Conservation (phyloP, 2,113 vertebrate species). For the Panurus biarmicus region DNA sequence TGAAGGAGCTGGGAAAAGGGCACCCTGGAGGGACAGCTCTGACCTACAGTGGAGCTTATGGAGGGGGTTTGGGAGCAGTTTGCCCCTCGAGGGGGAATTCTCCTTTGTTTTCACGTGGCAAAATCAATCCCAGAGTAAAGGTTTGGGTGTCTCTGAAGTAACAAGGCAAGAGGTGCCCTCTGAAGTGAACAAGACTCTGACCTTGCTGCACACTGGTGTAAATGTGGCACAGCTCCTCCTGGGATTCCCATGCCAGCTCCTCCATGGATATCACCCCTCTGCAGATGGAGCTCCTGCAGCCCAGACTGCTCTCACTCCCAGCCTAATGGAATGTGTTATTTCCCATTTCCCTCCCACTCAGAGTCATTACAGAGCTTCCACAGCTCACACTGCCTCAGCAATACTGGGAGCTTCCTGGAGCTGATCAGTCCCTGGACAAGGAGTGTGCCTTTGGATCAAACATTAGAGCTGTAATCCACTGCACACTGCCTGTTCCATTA, state of each 20-base stretch:
- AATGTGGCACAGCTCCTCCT: not conserved
- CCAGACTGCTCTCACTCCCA: not conserved
- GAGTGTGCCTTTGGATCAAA: not conserved
- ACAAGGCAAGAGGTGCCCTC: not conserved
- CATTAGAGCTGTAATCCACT: not conserved
- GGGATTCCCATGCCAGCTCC: not conserved
- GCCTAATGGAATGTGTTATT: not conserved
- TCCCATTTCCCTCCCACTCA: not conserved
- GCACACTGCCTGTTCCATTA: not conserved
- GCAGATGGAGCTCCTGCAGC: not conserved
- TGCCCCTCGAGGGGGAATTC: not conserved
- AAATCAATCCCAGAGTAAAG: not conserved
- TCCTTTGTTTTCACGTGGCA: not conserved
- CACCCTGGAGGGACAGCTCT: not conserved
- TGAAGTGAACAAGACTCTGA: not conserved
- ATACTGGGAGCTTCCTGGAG: not conserved
- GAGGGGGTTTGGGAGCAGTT: not conserved
- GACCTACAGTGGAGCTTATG: not conserved
- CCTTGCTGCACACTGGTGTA: not conserved
- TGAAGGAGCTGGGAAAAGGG: not conserved
- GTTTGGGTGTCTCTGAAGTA: not conserved
- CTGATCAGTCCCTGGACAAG: not conserved
- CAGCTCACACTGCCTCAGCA: conserved; percentile 11
- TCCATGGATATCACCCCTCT: not conserved
- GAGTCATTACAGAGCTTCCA: not conserved